Evolutionary conservation across 2,888 invertebrate genomes (phyloP), one percentile per base, ranked within the genome.

Genomic region (Cantharis rustica): DNA sequence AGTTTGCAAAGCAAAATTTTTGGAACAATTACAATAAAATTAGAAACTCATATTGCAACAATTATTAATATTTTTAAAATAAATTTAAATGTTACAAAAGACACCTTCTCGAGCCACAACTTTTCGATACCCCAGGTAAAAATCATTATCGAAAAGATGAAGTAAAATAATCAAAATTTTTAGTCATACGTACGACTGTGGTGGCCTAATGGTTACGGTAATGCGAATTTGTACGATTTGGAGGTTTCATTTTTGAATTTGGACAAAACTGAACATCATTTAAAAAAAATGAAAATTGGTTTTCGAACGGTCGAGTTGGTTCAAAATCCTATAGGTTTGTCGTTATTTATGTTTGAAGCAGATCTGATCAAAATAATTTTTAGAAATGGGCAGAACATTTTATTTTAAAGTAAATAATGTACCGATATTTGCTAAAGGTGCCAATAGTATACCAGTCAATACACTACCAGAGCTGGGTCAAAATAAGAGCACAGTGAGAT

Each of bases 151-250:
- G 7, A 47, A 47, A n/a, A 1, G 9, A n/a, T 9, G n/a, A n/a
- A 47, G 0, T n/a, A n/a, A n/a, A 47, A 47, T 47, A n/a, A 47
- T 47, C n/a, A 0, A 5, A n/a, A 47, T 80, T 84, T 82, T 71
- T 76, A 91, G 91, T 83, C 86, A 27, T 82, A 86, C 68, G 90
- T 95, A 0, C 86, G 90, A 63, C 83, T 90, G 16, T 99, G 99
- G 99, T 99, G 98, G 98, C 99, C 99, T 0, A 98, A 97, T 87
- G 98, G 97, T 20, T 95, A 93, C 84, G 98, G 98, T 1, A 87
- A 90, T 0, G 98, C 96, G 85, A 90, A 90, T 0, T 88, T 98
- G 2, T 98, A 98, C 85, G 88, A 90, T 10, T 85, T 96, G 68
- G 89, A 89, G 73, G 89, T 93, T 0, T 89, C 88, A 0, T 90